Evolutionary conservation across 2,113 vertebrate genomes (phyloP), one percentile per base, ranked within the genome.

Genomic region (Hemichromis elongatus): DNA sequence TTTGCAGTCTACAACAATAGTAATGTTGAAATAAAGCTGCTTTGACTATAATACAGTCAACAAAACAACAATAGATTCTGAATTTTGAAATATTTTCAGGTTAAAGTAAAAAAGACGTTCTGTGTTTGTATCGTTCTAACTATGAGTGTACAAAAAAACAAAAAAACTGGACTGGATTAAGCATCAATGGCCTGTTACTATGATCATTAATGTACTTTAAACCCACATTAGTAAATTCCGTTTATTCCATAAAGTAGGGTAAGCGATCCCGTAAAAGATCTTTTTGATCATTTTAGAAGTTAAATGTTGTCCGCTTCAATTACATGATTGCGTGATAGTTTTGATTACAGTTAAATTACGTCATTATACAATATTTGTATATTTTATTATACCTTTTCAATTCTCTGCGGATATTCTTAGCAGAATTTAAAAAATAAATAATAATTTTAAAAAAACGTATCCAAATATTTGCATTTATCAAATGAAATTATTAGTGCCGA

Each of bases 281-380:
- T 24, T 24, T 68, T 68, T 9, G 35, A 68, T 42, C 1, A 68
- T 42, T 68, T 42, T 68, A 24, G n/a, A 68, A 68, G 35, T 42
- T 68, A 42, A 68, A 68, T 68, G n/a, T 14, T 16, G 5, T 68
- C 7, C 1, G 3, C 7, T 24, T 68, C 12, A 42, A 2, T 40
- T 40, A 66, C 35, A 13, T 6, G 0, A 28, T 70, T 45, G 21
- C 0, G 2, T 26, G 45, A 26, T 4, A 45, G 1, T 0, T 70
- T 70, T 45, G 40, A 18, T 18, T 70, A 66, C 3, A 0, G 35
- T 66, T 66, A 21, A 40, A 66, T 66, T 40, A 40, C 0, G 7
- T 66, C 0, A 9, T 66, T 66, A 9, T 66, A 40, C 21, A 40
- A 21, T 1, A 21, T 70, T 42, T 42, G 26, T 45, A 16, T 12